Evolutionary conservation across 2,888 invertebrate genomes (phyloP).

Genomic region (Sphecodes monilicornis): DNA sequence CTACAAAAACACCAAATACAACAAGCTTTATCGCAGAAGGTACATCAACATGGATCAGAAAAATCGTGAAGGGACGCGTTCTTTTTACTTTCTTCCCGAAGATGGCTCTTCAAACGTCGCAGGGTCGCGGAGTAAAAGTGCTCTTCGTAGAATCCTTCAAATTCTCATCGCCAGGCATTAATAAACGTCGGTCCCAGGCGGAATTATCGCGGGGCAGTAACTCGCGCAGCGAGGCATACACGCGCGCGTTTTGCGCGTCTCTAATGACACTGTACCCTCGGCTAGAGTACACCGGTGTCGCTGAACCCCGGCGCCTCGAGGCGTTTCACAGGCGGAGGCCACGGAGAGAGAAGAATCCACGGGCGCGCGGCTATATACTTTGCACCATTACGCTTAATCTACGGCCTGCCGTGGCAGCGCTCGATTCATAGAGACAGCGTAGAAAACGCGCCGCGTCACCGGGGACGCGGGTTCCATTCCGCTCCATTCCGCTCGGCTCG

Average conservation of each 20-base stretch:
- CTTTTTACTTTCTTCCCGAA: neutral
- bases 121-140: neutral
- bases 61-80: no score
- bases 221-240: conserved; percentile 22
- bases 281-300: conserved; percentile 67
- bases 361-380: conserved; percentile 53
- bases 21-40: neutral
- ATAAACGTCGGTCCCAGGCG: neutral
- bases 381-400: conserved; percentile 64
- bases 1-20: no score
- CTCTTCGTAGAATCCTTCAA: neutral
- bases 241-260: conserved; percentile 41
- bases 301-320: conserved; percentile 67
- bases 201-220: conserved; percentile 30
- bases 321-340: conserved; percentile 62
- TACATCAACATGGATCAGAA: no score
- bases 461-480: conserved; percentile 12
- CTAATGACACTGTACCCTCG: conserved; percentile 60
- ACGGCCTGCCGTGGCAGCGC: conserved; percentile 40
- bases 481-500: neutral
- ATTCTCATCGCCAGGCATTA: neutral
- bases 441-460: conserved; percentile 31
- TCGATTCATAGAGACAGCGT: conserved; percentile 40
- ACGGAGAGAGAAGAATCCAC: conserved; percentile 51
- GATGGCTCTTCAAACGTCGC: neutral